phyloP scores from a whole-genome alignment of 2,888 invertebrate genomes.

The Macropis europaea region DNA sequence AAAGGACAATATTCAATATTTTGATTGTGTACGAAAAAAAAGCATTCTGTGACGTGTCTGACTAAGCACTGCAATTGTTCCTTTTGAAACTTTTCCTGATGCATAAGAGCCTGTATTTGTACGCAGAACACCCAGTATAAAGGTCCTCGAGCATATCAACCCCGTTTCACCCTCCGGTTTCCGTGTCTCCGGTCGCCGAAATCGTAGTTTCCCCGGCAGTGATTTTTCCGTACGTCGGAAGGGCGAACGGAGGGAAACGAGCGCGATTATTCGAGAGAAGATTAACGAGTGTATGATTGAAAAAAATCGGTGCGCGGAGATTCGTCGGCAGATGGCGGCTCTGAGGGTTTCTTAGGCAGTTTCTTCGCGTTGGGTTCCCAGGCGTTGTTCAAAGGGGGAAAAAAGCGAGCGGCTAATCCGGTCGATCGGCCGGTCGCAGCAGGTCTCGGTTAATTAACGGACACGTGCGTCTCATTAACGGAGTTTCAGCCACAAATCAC shows the following conservation, averaged over 20 bases:
- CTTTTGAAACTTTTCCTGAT: too few relatives aligned
- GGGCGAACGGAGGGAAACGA: slow-evolving; percentile 23
- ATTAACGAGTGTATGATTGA: slow-evolving; percentile 55
- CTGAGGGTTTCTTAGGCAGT: neutral
- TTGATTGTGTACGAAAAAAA: too few relatives aligned
- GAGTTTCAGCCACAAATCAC: slow-evolving; percentile 72
- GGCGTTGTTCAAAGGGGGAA: neutral
- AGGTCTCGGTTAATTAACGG: slow-evolving; percentile 68
- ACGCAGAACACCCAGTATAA: too few relatives aligned
- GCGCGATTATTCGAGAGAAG: slow-evolving; percentile 35
- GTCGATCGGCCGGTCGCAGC: slow-evolving; percentile 32
- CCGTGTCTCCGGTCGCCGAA: neutral
- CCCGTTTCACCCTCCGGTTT: neutral
- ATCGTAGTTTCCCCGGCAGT: too few relatives aligned
- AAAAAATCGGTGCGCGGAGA: slow-evolving; percentile 49
- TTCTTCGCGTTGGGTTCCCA: slow-evolving; percentile 9
- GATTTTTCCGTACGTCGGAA: neutral
- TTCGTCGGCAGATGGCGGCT: slow-evolving; percentile 38
- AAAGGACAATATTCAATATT: too few relatives aligned
- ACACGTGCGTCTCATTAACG: slow-evolving; percentile 73
- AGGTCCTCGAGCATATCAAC: neutral
- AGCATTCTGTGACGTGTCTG: too few relatives aligned
- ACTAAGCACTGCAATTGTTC: too few relatives aligned
- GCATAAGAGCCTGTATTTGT: too few relatives aligned
- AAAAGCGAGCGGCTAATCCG: slow-evolving; percentile 40